Conservation (phyloP, 2,888 invertebrate species). For the Cryptophagus acutangulus region DNA sequence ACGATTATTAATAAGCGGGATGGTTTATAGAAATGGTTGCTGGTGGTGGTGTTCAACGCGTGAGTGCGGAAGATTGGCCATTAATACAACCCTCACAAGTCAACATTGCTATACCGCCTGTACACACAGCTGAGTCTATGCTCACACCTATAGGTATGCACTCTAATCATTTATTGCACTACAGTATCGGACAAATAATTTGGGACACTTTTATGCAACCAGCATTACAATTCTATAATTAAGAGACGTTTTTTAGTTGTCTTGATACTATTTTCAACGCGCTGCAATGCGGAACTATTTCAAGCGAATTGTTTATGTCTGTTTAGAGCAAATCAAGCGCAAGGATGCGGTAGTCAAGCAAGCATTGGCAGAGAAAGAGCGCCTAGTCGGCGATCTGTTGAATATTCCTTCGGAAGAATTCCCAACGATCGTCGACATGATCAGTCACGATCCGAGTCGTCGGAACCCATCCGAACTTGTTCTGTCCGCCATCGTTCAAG, state of each 20-base stretch:
- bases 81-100: slow-evolving; percentile 70
- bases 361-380: slow-evolving; percentile 67
- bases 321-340: slow-evolving; percentile 65
- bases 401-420: slow-evolving; percentile 69
- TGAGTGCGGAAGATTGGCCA: slow-evolving; percentile 58
- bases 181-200: no score
- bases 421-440: slow-evolving; percentile 63
- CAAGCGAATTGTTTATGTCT: slow-evolving; percentile 6
- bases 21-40: slow-evolving; percentile 36
- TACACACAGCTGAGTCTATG: slow-evolving; percentile 71
- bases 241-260: no score
- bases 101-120: slow-evolving; percentile 65
- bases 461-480: slow-evolving; percentile 64
- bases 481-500: slow-evolving; percentile 60
- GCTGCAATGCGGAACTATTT: no score
- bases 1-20: no score
- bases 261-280: no score
- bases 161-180: no score
- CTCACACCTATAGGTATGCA: slow-evolving; percentile 73
- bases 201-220: no score
- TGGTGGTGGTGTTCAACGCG: slow-evolving; percentile 48
- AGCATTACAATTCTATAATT: no score
- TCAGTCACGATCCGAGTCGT: slow-evolving; percentile 32
- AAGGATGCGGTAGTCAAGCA: slow-evolving; percentile 67
- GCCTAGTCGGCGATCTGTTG: slow-evolving; percentile 70